Conservation (phyloP, 2,797 vertebrate genomes). For the Myoxocephalus aenaeus region DNA sequence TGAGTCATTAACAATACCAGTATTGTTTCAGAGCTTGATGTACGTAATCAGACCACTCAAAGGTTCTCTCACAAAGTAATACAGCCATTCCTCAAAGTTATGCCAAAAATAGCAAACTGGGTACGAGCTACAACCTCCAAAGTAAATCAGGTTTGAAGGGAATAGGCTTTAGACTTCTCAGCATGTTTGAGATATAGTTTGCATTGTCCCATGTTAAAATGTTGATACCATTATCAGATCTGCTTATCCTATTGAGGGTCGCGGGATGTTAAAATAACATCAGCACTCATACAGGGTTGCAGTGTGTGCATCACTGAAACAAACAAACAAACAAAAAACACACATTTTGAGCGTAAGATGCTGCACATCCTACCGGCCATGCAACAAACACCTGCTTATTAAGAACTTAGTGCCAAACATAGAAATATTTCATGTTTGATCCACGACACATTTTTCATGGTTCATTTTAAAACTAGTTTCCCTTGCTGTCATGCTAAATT, state of each 20-base stretch:
- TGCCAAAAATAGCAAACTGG: conserved; percentile 72
- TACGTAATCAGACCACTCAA: conserved; percentile 65
- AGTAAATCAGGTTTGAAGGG: conserved; percentile 65
- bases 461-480: conserved; percentile 35
- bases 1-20: conserved; percentile 64
- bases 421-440: conserved; percentile 23
- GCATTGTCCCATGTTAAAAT: conserved; percentile 10
- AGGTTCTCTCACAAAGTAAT: conserved; percentile 49
- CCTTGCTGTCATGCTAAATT: conserved; percentile 22
- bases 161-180: conserved; percentile 49
- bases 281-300: not conserved
- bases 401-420: not conserved
- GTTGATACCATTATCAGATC: too few relatives aligned
- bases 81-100: conserved; percentile 46
- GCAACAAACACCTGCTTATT: conserved; percentile 18
- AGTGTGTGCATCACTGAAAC: not conserved
- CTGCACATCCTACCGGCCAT: not conserved
- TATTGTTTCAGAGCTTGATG: conserved; percentile 66
- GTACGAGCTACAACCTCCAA: conserved; percentile 60
- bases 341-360: not conserved
- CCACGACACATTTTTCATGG: conserved; percentile 21
- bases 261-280: conserved; percentile 6
- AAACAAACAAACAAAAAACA: conserved; percentile 12
- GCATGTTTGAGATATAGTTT: conserved; percentile 18
- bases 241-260: too few relatives aligned